These are phyloP conservation scores for Lasioglossum villosulum DNA, from an alignment of 2,888 invertebrate genomes.

Conservation along the genomic window DNA sequence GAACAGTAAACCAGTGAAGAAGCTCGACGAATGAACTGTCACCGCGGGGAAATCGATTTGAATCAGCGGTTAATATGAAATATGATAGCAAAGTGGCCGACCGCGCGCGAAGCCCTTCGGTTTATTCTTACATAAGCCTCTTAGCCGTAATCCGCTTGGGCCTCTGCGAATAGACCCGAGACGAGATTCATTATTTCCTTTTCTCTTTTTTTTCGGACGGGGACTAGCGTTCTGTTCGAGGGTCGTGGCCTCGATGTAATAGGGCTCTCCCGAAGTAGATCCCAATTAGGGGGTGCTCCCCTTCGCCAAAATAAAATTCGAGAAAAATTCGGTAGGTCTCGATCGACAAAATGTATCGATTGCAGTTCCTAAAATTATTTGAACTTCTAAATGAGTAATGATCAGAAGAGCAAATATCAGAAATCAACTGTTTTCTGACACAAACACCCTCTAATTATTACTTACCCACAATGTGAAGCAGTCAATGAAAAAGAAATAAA, in stretches of 20 bases:
- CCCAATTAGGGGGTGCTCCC: slow-evolving; percentile 34
- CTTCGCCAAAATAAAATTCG: slow-evolving; percentile 7
- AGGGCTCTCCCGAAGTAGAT: slow-evolving; percentile 20
- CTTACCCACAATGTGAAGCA: too few species aligned
- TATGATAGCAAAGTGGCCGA: slow-evolving; percentile 75
- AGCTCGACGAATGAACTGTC: slow-evolving; percentile 37
- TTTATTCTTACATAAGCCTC: slow-evolving; percentile 76
- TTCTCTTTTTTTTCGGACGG: slow-evolving; percentile 23
- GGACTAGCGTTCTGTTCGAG: slow-evolving; percentile 1
- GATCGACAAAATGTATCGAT: too few species aligned
- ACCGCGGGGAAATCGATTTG: slow-evolving; percentile 73
- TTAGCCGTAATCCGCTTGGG: slow-evolving; percentile 73
- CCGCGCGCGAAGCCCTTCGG: slow-evolving; percentile 71
- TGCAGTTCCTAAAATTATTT: too few species aligned
- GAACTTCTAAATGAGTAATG: too few species aligned
- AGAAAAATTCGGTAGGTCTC: background rate
- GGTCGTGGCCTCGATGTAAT: slow-evolving; percentile 31
- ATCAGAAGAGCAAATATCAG: too few species aligned
- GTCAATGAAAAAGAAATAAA: too few species aligned
- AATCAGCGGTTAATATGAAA: slow-evolving; percentile 79
- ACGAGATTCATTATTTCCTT: slow-evolving; percentile 69
- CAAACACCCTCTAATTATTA: too few species aligned
- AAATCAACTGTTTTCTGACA: too few species aligned
- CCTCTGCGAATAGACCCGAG: slow-evolving; percentile 71
- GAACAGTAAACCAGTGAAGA: slow-evolving; percentile 14